Evolutionary conservation across 2,888 invertebrate genomes (phyloP), one percentile per base, ranked within the genome.

Genomic region (Drosophila picticornis): DNA sequence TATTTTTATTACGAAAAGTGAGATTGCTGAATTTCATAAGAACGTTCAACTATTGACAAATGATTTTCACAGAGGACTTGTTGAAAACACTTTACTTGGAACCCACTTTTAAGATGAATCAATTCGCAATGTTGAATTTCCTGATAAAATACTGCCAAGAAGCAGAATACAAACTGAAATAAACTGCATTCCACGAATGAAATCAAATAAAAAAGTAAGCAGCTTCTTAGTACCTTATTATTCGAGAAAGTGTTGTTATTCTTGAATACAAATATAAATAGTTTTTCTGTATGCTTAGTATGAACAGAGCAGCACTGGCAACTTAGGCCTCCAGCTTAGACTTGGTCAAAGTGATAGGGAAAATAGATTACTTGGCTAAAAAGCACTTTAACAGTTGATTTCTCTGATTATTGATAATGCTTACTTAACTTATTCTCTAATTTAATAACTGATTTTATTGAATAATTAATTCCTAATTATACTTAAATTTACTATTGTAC

Each of bases 1-100:
- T n/a, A 48, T 38, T 60, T 64, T 64, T 38, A 31, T 9, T 31
- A 2, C 22, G 53, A 53, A 61, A 58, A 38, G 64, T 72, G 32
- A 34, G 38, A 36, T 27, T n/a, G 32, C 38, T 52, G 29, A 43
- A 53, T 43, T 68, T 59, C 55, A 1, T 11, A 2, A 10, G 46
- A 58, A 75, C n/a, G 5, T 9, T 32, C 40, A 53, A 61, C 19
- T 32, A 43, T 25, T 36, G 31, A 31, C 53, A 55, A 27, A 40
- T 43, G 22, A 22, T 31, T 50, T 16, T 32, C 36, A 22, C 64
- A 55, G n/a, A 25, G 36, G n/a, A 46, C 4, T n/a, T 56, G 29
- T 40, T 22, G 31, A 64, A 27, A 67, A 19, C 36, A 31, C 1
- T 31, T 16, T 61, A 52, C 60, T 16, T 19, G 19, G 52, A 61